Evolutionary conservation across 64 coral and sea anemone species (phyloP), one percentile per base, ranked within the genome.

Genomic region (Pachyseris speciosa): DNA sequence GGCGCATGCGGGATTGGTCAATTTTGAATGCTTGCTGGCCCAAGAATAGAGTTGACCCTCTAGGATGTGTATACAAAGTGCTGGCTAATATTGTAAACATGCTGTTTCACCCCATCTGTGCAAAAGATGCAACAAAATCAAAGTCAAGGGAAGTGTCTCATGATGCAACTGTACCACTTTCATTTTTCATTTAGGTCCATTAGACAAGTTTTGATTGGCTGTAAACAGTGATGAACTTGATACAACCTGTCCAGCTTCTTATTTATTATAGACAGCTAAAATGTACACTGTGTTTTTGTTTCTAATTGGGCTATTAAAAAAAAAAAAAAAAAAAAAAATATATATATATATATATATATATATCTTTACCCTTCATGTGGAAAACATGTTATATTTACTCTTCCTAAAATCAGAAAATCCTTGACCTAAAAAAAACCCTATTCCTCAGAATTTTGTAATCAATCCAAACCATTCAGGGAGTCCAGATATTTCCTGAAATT

Each of bases 71-170:
- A 61, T 75, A 58, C 16, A 72, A 73, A 37, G 47, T 87, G 28
- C 39, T 73, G 9, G 51, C 86, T 75, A 57, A 75, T 88, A 88
- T 88, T 88, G 86, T 88, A 11, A 88, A 88, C 74, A 55, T 88
- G 51, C 26, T 88, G 86, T 75, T 60, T 88, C 34, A 75, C 12
- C 69, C 87, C 51, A 89, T 89, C 36, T 78, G 55, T 78, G 37
- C 87, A 63, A 89, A 89, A 41, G 87, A 78, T 41, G 53, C 32
- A 75, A 58, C n/a, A 16, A 71, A 71, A 71, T 71, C 8, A 11
- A 71, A 71, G 67, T 71, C 12, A 71, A 71, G 34, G 67, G 67
- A 20, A 71, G 67, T 71, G 67, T 71, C 67, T 71, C 15, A 13
- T 71, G 67, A 71, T 71, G 30, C 67, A 71, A 42, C 67, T 71